Conservation (phyloP, 2,888 invertebrate species). For the Lepidonotus clava region DNA sequence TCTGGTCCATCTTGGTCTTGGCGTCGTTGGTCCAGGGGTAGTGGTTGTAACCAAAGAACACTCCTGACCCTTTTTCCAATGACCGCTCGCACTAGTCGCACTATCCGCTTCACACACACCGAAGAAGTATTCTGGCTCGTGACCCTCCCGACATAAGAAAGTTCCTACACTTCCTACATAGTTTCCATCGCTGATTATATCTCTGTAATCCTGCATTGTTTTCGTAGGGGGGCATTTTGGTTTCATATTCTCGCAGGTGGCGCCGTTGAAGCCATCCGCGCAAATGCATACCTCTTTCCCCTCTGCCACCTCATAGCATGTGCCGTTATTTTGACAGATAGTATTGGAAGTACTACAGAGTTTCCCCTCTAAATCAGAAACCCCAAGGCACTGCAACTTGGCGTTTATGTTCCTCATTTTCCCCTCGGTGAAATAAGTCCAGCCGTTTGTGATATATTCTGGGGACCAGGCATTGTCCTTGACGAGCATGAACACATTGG, state of each 20-base stretch:
- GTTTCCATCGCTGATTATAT: not conserved
- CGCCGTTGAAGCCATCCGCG: not conserved
- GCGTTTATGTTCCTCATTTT: too few relatives aligned
- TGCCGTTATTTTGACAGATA: not conserved
- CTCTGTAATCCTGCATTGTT: not conserved
- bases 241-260: not conserved
- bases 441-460: not conserved
- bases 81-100: not conserved
- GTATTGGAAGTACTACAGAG: not conserved
- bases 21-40: not conserved
- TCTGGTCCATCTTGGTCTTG: not conserved
- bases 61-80: not conserved
- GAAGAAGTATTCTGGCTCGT: not conserved
- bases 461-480: not conserved
- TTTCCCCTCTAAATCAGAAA: not conserved
- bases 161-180: not conserved
- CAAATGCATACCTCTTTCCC: not conserved
- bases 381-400: not conserved
- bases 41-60: not conserved
- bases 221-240: not conserved
- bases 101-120: not conserved
- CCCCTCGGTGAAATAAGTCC: not conserved
- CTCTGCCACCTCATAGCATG: not conserved
- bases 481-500: not conserved
- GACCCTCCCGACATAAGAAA: not conserved